Conservation (phyloP, 2,113 vertebrate species). For the Opisthocomus hoazin region DNA sequence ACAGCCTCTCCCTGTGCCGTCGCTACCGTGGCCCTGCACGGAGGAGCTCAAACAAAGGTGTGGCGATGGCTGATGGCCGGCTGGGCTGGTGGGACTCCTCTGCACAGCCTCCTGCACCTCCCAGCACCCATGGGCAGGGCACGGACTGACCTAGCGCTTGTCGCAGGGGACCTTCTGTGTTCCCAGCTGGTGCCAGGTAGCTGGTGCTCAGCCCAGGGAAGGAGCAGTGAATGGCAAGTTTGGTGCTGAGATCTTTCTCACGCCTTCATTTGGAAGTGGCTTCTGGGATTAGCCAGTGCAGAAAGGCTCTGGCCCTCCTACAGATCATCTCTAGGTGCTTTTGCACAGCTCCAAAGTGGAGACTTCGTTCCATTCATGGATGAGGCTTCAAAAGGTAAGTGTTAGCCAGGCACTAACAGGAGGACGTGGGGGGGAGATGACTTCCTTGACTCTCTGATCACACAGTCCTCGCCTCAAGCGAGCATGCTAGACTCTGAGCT, state of each 20-base stretch:
- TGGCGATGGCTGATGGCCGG: background rate
- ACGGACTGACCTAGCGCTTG: background rate
- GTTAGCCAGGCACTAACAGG: background rate
- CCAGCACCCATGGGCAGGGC: background rate
- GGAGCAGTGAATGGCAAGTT: background rate
- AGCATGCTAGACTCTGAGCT: accelerated
- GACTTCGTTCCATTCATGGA: background rate
- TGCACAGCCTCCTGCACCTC: accelerated
- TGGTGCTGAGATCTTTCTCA: background rate
- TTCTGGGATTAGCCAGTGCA: background rate
- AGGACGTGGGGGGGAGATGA: background rate
- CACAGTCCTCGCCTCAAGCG: background rate
- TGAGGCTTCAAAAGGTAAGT: background rate
- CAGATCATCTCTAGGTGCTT: background rate
- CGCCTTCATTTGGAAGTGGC: background rate
- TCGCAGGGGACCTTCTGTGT: background rate
- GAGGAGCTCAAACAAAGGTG: conserved; percentile 31
- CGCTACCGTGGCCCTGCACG: background rate
- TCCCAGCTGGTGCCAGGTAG: background rate
- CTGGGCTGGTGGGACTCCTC: background rate
- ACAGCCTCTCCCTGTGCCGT: background rate
- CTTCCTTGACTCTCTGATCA: background rate
- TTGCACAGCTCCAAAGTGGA: background rate
- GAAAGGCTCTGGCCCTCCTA: background rate
- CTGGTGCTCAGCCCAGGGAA: background rate